Percentiles rank a stretch among this genome's conserved stretches.
Evolutionary conservation across 2,113 vertebrate genomes (phyloP).

Genomic region (Pipra filicauda): DNA sequence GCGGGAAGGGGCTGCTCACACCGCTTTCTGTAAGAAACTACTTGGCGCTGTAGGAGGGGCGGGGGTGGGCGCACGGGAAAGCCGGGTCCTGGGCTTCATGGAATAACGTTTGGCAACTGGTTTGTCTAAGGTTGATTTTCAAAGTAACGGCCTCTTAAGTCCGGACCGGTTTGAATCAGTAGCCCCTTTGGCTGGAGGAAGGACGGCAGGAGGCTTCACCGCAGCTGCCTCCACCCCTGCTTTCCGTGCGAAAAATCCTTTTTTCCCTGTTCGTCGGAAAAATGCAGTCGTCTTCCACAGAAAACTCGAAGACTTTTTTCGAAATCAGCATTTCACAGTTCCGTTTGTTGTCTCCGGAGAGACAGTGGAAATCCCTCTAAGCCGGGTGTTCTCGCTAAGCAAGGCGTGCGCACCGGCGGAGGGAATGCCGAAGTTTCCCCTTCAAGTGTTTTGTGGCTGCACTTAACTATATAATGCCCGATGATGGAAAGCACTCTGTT

Average conservation of each 20-base stretch:
- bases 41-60: accelerated
- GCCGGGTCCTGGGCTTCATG: background rate
- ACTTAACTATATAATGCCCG: background rate
- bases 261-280: background rate
- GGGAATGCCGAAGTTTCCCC: background rate
- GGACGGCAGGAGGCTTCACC: background rate
- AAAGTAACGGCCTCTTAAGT: background rate
- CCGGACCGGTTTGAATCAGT: background rate
- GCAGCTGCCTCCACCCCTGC: background rate
- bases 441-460: background rate
- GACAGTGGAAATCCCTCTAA: background rate
- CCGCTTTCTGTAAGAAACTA: accelerated
- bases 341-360: background rate
- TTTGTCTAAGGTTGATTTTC: background rate
- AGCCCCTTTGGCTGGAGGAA: background rate
- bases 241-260: background rate
- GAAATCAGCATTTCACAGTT: background rate
- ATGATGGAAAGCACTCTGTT: background rate
- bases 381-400: background rate
- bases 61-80: accelerated
- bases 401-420: background rate
- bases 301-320: background rate
- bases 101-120: background rate
- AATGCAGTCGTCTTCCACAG: background rate
- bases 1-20: background rate